phyloP scores from a whole-genome alignment of 2,888 invertebrate genomes.

The Nomada lathburiana region DNA sequence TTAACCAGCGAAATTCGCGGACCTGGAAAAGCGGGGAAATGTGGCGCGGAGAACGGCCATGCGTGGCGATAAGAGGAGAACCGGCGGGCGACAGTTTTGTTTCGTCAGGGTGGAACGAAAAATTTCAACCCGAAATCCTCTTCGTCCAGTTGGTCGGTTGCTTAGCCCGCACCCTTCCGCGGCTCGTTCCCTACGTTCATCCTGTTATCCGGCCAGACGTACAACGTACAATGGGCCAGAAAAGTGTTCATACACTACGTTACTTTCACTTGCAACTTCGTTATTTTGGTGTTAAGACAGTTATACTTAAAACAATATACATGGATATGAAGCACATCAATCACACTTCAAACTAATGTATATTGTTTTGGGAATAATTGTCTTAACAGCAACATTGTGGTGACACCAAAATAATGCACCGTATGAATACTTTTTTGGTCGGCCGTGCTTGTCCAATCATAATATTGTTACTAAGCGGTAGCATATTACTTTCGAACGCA shows the following conservation, averaged over 20 bases:
- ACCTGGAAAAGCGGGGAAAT: slow-evolving; percentile 25
- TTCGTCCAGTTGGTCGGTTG: slow-evolving; percentile 38
- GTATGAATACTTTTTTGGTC: no score
- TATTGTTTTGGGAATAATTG: no score
- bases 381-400: no score
- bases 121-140: slow-evolving; percentile 46
- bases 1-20: slow-evolving; percentile 29
- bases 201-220: neutral
- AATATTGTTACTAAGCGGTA: slow-evolving; percentile 65
- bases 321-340: no score
- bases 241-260: no score
- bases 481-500: slow-evolving; percentile 55
- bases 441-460: slow-evolving; percentile 34
- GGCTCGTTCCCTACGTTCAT: slow-evolving; percentile 5
- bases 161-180: slow-evolving; percentile 30
- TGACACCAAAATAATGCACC: no score
- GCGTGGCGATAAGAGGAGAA: slow-evolving; percentile 29
- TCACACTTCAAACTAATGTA: no score
- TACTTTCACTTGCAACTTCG: no score
- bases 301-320: no score
- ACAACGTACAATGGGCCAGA: neutral
- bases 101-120: slow-evolving; percentile 42
- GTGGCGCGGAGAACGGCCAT: slow-evolving; percentile 18
- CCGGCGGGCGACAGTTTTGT: slow-evolving; percentile 56
- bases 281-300: no score